phyloP scores from a whole-genome alignment of 2,113 vertebrate genomes.

The Macheiramphus alcinus region DNA sequence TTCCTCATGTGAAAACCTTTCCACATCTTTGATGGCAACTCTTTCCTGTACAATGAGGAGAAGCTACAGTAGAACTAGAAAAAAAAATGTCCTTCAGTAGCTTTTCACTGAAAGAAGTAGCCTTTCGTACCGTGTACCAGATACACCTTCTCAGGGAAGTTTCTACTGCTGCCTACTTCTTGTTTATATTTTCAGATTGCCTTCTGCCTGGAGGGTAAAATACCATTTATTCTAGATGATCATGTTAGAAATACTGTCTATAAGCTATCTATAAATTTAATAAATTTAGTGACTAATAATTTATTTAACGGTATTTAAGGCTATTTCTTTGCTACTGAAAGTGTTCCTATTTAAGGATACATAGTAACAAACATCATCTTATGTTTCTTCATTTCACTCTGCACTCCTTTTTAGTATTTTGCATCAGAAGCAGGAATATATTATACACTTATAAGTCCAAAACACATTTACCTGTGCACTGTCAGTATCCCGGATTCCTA shows the following conservation, averaged over 20 bases:
- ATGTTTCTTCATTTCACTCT: neutral
- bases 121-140: neutral
- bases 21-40: neutral
- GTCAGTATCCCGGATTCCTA: constrained; percentile 96
- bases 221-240: neutral
- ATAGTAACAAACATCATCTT: neutral
- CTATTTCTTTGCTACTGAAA: neutral
- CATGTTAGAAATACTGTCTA: neutral
- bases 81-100: neutral
- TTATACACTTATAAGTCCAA: neutral
- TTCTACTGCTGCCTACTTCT: neutral
- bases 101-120: neutral
- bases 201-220: neutral
- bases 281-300: neutral
- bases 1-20: neutral
- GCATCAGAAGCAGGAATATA: neutral
- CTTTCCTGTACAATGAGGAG: neutral
- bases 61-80: neutral
- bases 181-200: neutral
- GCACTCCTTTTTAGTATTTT: neutral
- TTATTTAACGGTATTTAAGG: neutral
- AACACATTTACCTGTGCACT: constrained; percentile 83
- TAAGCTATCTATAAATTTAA: neutral
- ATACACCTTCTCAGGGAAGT: neutral
- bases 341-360: neutral